A percentile compares a stretch with the other conserved stretches of the same genome.
These are phyloP conservation scores for Gnatocerus cornutus DNA, from an alignment of 2,888 invertebrate genomes.

Conservation along the genomic window DNA sequence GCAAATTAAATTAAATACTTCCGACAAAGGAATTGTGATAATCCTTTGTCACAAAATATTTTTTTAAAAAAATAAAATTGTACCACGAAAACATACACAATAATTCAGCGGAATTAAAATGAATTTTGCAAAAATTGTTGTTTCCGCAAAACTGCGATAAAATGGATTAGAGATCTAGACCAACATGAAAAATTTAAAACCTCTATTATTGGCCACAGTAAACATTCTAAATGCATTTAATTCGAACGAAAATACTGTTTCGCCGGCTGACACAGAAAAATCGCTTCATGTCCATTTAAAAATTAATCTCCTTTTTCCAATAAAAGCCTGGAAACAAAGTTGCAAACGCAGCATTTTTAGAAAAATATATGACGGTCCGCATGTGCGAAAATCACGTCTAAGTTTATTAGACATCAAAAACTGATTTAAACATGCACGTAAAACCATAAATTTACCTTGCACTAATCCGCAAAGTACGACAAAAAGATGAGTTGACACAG, in stretches of 20 bases:
- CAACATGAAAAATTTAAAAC: too few species aligned
- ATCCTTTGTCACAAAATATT: too few species aligned
- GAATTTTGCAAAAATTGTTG: too few species aligned
- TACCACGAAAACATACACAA: too few species aligned
- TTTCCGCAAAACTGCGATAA: too few species aligned
- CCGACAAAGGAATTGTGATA: too few species aligned
- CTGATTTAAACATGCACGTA: conserved; percentile 24
- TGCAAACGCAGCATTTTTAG: not conserved
- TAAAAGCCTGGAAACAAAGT: conserved; percentile 8
- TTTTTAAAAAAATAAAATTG: too few species aligned
- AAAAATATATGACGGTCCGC: not conserved
- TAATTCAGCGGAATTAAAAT: too few species aligned
- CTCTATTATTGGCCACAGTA: too few species aligned
- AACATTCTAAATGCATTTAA: too few species aligned
- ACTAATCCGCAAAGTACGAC: conserved; percentile 50
- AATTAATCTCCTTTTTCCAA: conserved; percentile 16
- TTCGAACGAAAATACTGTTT: not conserved
- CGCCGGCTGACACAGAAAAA: conserved; percentile 11
- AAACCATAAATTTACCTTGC: conserved; percentile 50
- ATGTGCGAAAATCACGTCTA: conserved; percentile 13
- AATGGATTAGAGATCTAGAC: too few species aligned
- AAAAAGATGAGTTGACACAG: conserved; percentile 46
- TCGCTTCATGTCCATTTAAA: conserved; percentile 14
- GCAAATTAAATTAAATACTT: too few species aligned
- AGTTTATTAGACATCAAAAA: conserved; percentile 19